These are phyloP conservation scores for Caenorhabditis japonica DNA, from an alignment of 2,888 invertebrate genomes.

Conservation along the genomic window DNA sequence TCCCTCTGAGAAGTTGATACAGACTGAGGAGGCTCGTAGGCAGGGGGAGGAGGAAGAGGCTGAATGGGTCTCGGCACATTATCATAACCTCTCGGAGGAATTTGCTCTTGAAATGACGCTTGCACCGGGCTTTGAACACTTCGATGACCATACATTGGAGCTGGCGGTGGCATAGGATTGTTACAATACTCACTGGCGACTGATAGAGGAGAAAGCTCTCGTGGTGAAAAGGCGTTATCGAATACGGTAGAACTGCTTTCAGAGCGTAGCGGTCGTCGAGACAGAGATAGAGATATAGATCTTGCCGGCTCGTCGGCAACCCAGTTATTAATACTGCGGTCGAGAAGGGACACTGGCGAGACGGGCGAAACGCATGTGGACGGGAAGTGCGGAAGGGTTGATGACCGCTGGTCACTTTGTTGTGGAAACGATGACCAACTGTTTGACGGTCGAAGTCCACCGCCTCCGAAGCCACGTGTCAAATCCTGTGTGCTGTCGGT, in stretches of 20 bases:
- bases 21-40: constrained; percentile 11
- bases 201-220: constrained; percentile 51
- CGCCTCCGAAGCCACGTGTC: constrained; percentile 33
- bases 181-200: constrained; percentile 52
- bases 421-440: constrained; percentile 57
- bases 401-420: constrained; percentile 52
- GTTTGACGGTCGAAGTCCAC: constrained; percentile 53
- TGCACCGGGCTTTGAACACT: constrained; percentile 39
- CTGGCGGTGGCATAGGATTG: constrained; percentile 16
- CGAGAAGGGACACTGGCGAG: constrained; percentile 22
- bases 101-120: constrained; percentile 15
- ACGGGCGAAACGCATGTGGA: constrained; percentile 48
- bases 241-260: constrained; percentile 52
- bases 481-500: constrained; percentile 45
- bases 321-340: constrained; percentile 38
- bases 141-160: constrained; percentile 29
- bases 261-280: constrained; percentile 44
- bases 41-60: too few relatives aligned
- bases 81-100: constrained; percentile 37
- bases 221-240: constrained; percentile 49
- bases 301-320: constrained; percentile 31
- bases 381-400: constrained; percentile 49
- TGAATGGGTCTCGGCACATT: constrained; percentile 44
- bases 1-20: constrained; percentile 13
- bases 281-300: too few relatives aligned